Conservation (phyloP, 2,797 vertebrate genomes). For the Fringilla coelebs region DNA sequence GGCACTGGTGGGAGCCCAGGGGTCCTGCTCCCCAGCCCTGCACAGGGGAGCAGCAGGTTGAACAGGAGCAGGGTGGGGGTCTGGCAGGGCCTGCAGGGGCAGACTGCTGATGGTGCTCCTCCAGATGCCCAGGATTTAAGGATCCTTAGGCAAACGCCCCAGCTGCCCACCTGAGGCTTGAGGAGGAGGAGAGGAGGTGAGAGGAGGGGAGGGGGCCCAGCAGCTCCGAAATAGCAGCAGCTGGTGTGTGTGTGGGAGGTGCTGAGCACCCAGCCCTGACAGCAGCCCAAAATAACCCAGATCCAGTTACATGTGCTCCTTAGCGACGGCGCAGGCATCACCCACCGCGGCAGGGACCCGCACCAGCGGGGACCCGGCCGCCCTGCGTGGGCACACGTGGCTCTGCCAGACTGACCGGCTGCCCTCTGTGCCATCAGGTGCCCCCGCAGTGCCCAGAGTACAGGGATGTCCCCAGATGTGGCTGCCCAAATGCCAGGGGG, state of each 20-base stretch:
- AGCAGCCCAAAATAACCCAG: slow-evolving; percentile 80
- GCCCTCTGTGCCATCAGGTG: neutral
- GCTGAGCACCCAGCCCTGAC: slow-evolving; percentile 75
- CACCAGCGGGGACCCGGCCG: accelerated
- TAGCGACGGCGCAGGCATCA: slow-evolving; percentile 56
- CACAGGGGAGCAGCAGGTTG: neutral
- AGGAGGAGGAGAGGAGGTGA: slow-evolving; percentile 18
- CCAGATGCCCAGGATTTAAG: neutral
- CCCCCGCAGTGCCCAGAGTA: accelerated
- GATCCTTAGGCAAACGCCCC: neutral
- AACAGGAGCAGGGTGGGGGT: accelerated
- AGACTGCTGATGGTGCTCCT: accelerated
- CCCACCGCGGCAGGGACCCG: neutral
- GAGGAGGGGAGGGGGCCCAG: slow-evolving; percentile 42
- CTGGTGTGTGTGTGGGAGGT: slow-evolving; percentile 74
- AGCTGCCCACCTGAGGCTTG: neutral
- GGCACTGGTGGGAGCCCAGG: neutral
- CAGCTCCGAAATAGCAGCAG: slow-evolving; percentile 69
- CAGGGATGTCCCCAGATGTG: neutral
- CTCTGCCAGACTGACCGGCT: accelerated
- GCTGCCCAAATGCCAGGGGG: accelerated
- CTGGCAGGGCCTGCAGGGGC: neutral
- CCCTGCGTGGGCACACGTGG: neutral
- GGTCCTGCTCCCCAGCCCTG: neutral
- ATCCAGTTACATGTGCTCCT: slow-evolving; percentile 72